These are phyloP conservation scores for Otolemur crassicaudatus DNA, from an alignment of 2,797 vertebrate species.

Conservation along the genomic window DNA sequence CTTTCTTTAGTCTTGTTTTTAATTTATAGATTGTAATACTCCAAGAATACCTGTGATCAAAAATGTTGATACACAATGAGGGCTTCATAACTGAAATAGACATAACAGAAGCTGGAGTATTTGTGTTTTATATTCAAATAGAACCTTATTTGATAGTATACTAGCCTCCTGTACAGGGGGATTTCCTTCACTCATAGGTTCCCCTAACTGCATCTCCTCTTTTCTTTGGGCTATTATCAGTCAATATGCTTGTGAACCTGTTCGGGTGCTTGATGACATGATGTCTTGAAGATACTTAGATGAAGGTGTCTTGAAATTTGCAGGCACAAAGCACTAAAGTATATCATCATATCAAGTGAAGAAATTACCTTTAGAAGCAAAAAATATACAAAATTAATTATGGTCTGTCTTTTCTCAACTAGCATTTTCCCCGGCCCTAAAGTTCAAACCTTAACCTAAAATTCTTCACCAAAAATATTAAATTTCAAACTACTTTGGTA, in stretches of 20 bases:
- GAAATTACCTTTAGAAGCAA: slow-evolving; percentile 92
- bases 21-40: slow-evolving; percentile 13
- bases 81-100: slow-evolving; percentile 55
- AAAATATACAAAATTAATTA: slow-evolving; percentile 77
- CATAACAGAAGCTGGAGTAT: slow-evolving; percentile 68
- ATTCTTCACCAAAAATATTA: slow-evolving; percentile 5
- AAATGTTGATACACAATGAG: slow-evolving; percentile 17
- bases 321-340: slow-evolving; percentile 94
- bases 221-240: slow-evolving; percentile 95
- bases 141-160: slow-evolving; percentile 73
- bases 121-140: slow-evolving; percentile 71
- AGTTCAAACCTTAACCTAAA: slow-evolving; percentile 47
- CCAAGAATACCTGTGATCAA: slow-evolving; percentile 22
- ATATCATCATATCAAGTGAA: slow-evolving; percentile 93
- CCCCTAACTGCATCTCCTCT: slow-evolving; percentile 89
- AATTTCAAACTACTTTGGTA: background rate
- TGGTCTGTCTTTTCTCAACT: slow-evolving; percentile 2
- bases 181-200: slow-evolving; percentile 80
- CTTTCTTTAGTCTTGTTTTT: slow-evolving; percentile 56
- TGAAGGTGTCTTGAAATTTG: slow-evolving; percentile 97
- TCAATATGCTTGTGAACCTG: slow-evolving; percentile 93
- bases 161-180: slow-evolving; percentile 78
- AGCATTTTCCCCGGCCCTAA: background rate
- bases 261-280: slow-evolving; percentile 90
- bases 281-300: slow-evolving; percentile 96